These are phyloP conservation scores for Serranus cabrilla DNA, from an alignment of 2,797 vertebrate species.

Conservation along the genomic window DNA sequence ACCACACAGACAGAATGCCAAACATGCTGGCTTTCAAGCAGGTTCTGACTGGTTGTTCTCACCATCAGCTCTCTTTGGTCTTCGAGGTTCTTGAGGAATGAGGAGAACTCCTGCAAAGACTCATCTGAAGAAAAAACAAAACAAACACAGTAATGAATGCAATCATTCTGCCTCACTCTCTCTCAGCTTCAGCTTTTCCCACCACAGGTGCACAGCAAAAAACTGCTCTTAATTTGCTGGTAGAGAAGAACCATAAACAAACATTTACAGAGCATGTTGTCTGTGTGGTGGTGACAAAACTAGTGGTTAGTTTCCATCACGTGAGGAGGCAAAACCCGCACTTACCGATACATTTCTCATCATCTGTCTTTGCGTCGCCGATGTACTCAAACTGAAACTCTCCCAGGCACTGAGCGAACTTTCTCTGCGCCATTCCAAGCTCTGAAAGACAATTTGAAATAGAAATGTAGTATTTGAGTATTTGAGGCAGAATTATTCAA, in stretches of 20 bases:
- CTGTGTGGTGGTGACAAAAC: slow-evolving; percentile 25
- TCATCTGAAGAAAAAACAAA: slow-evolving; percentile 87
- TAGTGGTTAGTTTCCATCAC: slow-evolving; percentile 39
- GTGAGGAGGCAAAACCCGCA: slow-evolving; percentile 32
- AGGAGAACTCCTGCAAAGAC: slow-evolving; percentile 95
- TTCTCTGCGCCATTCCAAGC: slow-evolving; percentile 93
- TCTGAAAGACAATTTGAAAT: slow-evolving; percentile 82
- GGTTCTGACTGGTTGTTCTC: slow-evolving; percentile 77
- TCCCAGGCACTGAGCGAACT: slow-evolving; percentile 95
- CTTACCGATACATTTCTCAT: slow-evolving; percentile 96
- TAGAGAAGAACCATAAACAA: slow-evolving; percentile 53
- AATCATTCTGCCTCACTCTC: background rate
- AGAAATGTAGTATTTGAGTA: background rate
- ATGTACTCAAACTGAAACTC: slow-evolving; percentile 99
- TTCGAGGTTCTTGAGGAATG: slow-evolving; percentile 95
- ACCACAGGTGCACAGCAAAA: slow-evolving; percentile 29
- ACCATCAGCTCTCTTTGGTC: slow-evolving; percentile 99
- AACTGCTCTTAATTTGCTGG: slow-evolving; percentile 47
- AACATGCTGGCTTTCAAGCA: slow-evolving; percentile 36
- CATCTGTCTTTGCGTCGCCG: slow-evolving; percentile 97
- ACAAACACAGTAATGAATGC: slow-evolving; percentile 59
- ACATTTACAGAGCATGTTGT: slow-evolving; percentile 49
- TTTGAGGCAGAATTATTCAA: background rate
- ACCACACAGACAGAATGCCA: slow-evolving; percentile 16
- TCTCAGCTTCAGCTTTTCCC: slow-evolving; percentile 19